These are phyloP conservation scores for Pipistrellus nathusii DNA, from an alignment of 2,797 vertebrate species.

Conservation along the genomic window DNA sequence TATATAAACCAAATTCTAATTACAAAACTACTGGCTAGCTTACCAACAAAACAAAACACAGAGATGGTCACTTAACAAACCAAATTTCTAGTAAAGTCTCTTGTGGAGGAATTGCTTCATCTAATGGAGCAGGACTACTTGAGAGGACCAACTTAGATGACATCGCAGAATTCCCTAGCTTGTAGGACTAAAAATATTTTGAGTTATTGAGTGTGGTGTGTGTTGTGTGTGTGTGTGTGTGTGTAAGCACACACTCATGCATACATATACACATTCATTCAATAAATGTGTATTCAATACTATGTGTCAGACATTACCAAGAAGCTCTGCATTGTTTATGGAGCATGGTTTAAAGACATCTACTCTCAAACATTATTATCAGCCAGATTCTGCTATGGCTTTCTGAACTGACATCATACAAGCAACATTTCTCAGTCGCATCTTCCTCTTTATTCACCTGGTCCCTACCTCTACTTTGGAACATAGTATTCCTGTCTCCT, in stretches of 20 bases:
- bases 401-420: not conserved
- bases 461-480: not conserved
- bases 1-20: slow-evolving; percentile 79
- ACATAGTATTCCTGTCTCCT: not conserved
- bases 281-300: not conserved
- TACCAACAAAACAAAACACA: slow-evolving; percentile 46
- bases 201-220: not conserved
- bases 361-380: not conserved
- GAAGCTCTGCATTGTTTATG: not conserved
- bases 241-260: not conserved
- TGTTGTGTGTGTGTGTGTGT: not conserved
- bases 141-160: slow-evolving; percentile 75
- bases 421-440: not conserved
- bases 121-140: slow-evolving; percentile 67
- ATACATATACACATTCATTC: not conserved
- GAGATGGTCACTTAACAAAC: slow-evolving; percentile 76
- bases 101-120: slow-evolving; percentile 74
- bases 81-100: slow-evolving; percentile 75
- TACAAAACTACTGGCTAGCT: slow-evolving; percentile 75
- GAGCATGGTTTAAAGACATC: not conserved
- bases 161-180: not conserved
- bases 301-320: not conserved
- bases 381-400: not conserved
- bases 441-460: not conserved
- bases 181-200: not conserved